Evolutionary conservation across 2,113 vertebrate species (phyloP).

Genomic region (Apteryx mantelli): DNA sequence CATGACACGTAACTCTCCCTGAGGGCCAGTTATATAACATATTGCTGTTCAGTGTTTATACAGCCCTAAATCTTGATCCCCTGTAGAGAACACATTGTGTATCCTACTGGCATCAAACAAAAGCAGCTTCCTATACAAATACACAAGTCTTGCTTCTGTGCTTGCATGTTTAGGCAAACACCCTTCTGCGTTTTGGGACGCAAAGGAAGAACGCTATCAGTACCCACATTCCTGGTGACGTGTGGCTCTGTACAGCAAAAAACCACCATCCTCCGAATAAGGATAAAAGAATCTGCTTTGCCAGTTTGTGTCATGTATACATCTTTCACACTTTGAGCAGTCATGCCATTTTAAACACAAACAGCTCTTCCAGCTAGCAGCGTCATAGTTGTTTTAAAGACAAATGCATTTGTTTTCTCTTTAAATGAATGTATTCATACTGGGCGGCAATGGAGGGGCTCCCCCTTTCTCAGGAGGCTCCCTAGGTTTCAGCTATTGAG

Average conservation of each 20-base stretch:
- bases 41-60: constrained; percentile 55
- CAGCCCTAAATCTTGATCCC: constrained; percentile 57
- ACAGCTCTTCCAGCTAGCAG: background rate
- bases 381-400: background rate
- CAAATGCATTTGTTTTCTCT: constrained; percentile 33
- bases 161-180: constrained; percentile 46
- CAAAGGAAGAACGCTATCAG: background rate
- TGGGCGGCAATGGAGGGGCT: background rate
- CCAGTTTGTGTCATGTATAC: background rate
- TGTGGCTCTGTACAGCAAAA: accelerated
- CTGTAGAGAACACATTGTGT: constrained; percentile 51
- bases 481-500: background rate
- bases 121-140: constrained; percentile 55
- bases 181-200: background rate
- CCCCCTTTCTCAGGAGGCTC: background rate
- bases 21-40: constrained; percentile 52
- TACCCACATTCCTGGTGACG: background rate
- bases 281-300: background rate
- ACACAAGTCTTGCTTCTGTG: constrained; percentile 37
- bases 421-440: background rate
- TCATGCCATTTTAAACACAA: background rate
- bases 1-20: constrained; percentile 21
- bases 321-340: background rate
- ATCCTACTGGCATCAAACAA: constrained; percentile 58
- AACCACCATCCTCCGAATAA: background rate